Percentiles rank a stretch among this genome's conserved stretches.
These are phyloP conservation scores for Columbina picui DNA, from an alignment of 2,113 vertebrate species.

Conservation along the genomic window DNA sequence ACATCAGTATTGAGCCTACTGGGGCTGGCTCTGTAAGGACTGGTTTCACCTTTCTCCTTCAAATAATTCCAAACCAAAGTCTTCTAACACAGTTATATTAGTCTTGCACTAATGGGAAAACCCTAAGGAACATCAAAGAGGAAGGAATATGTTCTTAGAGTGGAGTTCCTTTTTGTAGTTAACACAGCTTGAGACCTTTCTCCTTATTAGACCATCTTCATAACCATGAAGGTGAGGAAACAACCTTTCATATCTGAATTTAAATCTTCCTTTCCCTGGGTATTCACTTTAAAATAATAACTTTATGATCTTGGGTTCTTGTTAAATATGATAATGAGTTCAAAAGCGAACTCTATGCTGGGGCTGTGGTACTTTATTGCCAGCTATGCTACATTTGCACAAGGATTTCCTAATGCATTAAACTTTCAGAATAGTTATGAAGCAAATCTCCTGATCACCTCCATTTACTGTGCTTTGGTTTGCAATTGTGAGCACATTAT, in stretches of 20 bases:
- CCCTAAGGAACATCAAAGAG: not conserved
- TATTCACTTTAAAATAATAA: not conserved
- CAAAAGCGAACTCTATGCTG: fast-evolving
- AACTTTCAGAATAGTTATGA: not conserved
- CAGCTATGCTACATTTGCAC: not conserved
- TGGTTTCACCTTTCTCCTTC: not conserved
- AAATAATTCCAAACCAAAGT: not conserved
- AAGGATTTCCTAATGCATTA: not conserved
- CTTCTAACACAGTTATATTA: not conserved
- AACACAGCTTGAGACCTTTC: not conserved
- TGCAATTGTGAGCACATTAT: not conserved
- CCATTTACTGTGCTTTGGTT: not conserved
- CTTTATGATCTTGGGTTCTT: not conserved
- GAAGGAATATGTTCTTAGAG: not conserved
- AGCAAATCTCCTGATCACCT: not conserved
- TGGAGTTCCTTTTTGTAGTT: not conserved
- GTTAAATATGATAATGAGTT: not conserved
- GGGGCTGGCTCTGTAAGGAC: not conserved
- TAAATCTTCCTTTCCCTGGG: not conserved
- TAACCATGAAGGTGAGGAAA: not conserved
- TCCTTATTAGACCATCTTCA: fast-evolving
- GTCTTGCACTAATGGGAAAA: not conserved
- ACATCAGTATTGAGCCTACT: fast-evolving
- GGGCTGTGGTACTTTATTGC: not conserved
- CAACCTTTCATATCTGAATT: not conserved